A percentile compares a stretch with the other conserved stretches of the same genome.
Conservation (phyloP, 2,888 invertebrate genomes). For the Synanthedon formicaeformis region DNA sequence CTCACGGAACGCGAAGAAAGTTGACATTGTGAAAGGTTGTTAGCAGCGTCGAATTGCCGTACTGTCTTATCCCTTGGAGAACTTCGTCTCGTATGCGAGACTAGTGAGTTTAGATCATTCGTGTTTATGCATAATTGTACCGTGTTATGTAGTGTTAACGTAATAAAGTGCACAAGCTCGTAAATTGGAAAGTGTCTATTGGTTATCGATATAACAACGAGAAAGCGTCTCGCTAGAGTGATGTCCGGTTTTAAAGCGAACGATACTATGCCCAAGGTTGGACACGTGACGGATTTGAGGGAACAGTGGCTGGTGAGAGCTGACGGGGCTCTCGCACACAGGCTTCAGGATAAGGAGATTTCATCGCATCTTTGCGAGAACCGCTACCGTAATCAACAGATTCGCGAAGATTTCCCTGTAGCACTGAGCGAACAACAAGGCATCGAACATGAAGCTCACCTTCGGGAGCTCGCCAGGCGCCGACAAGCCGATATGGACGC, state of each 20-base stretch:
- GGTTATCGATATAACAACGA: conserved; percentile 5
- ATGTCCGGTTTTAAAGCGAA: conserved; percentile 55
- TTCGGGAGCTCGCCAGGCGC: conserved; percentile 43
- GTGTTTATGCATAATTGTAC: conserved; percentile 21
- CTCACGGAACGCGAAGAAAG: conserved; percentile 60
- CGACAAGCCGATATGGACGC: conserved; percentile 60
- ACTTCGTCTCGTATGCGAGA: neutral
- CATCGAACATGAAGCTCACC: conserved; percentile 48
- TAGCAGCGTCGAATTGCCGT: neutral
- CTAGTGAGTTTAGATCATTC: conserved; percentile 14
- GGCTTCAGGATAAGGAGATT: conserved; percentile 61
- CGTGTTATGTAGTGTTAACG: conserved; percentile 19
- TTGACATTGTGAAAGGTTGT: conserved; percentile 29
- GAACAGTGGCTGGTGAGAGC: conserved; percentile 63
- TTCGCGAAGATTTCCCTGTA: conserved; percentile 61
- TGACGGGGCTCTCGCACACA: conserved; percentile 60
- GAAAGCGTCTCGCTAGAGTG: conserved; percentile 11
- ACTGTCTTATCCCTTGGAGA: neutral
- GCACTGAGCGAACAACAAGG: conserved; percentile 55
- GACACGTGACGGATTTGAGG: conserved; percentile 57
- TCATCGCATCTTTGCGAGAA: conserved; percentile 62
- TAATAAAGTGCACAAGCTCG: conserved; percentile 7
- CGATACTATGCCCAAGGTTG: conserved; percentile 62
- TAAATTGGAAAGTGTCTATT: neutral
- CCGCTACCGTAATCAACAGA: conserved; percentile 59